Percentiles rank a stretch among this genome's conserved stretches.
Evolutionary conservation across 2,797 vertebrate genomes (phyloP).

Genomic region (Scyliorhinus canicula): DNA sequence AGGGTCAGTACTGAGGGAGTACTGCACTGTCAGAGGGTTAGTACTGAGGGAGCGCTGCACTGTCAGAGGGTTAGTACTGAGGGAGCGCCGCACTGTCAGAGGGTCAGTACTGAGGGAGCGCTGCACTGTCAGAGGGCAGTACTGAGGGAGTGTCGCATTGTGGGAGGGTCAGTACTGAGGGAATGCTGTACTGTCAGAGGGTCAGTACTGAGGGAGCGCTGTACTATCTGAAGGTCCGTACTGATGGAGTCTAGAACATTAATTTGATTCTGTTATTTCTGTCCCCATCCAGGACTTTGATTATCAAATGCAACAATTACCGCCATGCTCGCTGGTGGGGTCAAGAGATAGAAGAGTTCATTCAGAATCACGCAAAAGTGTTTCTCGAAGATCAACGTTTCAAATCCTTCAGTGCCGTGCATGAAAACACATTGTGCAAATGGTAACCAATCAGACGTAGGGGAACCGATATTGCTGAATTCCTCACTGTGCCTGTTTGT

Average conservation of each 20-base stretch:
- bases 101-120: not conserved
- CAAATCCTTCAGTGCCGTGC: slow-evolving; percentile 76
- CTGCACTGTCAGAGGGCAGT: not conserved
- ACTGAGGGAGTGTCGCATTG: not conserved
- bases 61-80: not conserved
- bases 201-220: not conserved
- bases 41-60: not conserved
- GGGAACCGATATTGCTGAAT: not conserved
- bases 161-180: not conserved
- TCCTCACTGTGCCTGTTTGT: not conserved
- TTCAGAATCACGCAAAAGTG: slow-evolving; percentile 69
- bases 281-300: slow-evolving; percentile 66
- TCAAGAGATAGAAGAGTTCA: slow-evolving; percentile 79
- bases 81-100: not conserved
- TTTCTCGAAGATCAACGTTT: slow-evolving; percentile 86
- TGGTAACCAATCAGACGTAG: slow-evolving; percentile 62
- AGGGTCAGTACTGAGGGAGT: not conserved
- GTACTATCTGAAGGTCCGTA: not conserved
- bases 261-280: not conserved
- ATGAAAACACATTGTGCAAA: slow-evolving; percentile 73
- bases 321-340: slow-evolving; percentile 94
- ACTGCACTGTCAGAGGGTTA: not conserved
- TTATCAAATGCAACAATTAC: slow-evolving; percentile 90
- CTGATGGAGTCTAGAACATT: not conserved
- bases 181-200: not conserved